Evolutionary conservation across 2,797 vertebrate species (phyloP).

Genomic region (Okamejei kenojei): DNA sequence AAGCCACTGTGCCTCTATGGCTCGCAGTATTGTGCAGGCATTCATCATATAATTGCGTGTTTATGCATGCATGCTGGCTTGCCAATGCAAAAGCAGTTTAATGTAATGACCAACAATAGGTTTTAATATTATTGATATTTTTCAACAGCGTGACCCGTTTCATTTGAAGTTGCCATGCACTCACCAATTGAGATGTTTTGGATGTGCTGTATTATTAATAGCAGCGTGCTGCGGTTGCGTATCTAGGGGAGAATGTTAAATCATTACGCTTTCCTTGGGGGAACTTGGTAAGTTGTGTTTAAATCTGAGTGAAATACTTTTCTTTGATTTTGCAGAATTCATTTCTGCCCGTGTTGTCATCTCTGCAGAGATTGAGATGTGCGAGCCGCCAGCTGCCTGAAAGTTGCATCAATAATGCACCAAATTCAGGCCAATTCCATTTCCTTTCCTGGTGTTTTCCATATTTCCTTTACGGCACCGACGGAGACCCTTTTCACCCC

Average conservation of each 20-base stretch:
- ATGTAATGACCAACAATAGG: background rate
- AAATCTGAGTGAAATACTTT: background rate
- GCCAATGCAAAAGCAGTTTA: background rate
- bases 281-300: background rate
- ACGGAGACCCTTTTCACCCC: too few relatives aligned
- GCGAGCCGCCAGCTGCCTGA: background rate
- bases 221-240: background rate
- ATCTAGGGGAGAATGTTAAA: background rate
- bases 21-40: too few relatives aligned
- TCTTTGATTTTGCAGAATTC: background rate
- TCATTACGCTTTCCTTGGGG: background rate
- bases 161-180: background rate
- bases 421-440: background rate
- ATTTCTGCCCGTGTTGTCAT: background rate
- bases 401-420: background rate
- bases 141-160: background rate
- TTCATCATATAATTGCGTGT: background rate
- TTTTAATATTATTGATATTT: constrained; percentile 7
- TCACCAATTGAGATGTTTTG: background rate
- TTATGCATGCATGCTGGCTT: too few relatives aligned
- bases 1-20: too few relatives aligned
- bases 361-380: background rate
- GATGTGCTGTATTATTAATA: background rate
- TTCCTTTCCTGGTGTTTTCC: background rate
- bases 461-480: too few relatives aligned